Conservation (phyloP, 2,797 vertebrate species). For the Sebastes steindachneri region DNA sequence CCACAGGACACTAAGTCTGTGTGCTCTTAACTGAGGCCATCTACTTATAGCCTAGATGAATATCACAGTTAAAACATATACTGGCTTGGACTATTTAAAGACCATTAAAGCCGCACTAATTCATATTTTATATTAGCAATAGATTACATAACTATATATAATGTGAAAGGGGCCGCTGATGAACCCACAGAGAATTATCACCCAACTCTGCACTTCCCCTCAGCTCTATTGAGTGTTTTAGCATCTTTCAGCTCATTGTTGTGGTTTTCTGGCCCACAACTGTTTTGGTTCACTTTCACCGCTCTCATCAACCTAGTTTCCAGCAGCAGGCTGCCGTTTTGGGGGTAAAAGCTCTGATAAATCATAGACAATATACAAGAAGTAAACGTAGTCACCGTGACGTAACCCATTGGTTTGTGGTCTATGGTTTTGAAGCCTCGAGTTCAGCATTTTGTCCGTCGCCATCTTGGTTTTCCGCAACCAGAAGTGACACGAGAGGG, state of each 20-base stretch:
- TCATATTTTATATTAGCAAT: not conserved
- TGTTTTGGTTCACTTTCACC: too few relatives aligned
- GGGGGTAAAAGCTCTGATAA: too few relatives aligned
- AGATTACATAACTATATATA: not conserved
- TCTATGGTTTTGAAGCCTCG: too few relatives aligned
- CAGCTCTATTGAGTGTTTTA: not conserved
- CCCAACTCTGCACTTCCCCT: not conserved
- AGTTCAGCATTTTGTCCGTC: too few relatives aligned
- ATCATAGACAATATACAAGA: too few relatives aligned
- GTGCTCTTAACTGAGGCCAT: not conserved
- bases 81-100: not conserved
- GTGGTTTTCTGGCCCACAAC: not conserved
- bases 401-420: too few relatives aligned
- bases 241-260: not conserved
- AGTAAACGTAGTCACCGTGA: too few relatives aligned
- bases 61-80: not conserved
- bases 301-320: too few relatives aligned
- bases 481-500: too few relatives aligned
- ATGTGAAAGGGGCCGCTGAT: not conserved
- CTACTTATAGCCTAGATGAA: not conserved
- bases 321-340: too few relatives aligned
- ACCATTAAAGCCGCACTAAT: not conserved
- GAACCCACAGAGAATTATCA: not conserved
- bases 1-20: slow-evolving; percentile 14
- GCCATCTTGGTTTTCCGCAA: too few relatives aligned